A percentile compares a stretch with the other conserved stretches of the same genome.
Evolutionary conservation across 2,888 invertebrate genomes (phyloP).

Genomic region (Caradrina kadenii): DNA sequence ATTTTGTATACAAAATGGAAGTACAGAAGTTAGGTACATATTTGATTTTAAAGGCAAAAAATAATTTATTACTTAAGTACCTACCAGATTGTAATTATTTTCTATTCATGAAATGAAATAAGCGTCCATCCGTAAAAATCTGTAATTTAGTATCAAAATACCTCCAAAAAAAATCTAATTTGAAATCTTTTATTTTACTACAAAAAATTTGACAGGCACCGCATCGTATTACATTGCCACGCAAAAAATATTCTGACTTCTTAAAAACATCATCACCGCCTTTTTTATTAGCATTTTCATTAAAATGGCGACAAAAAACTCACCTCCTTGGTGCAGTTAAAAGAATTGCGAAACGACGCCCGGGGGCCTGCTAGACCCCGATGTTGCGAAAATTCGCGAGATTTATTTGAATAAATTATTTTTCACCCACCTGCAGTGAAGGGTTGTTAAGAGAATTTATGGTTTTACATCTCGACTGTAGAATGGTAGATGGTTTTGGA

Average conservation of each 20-base stretch:
- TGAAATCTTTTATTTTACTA: slow-evolving; percentile 19
- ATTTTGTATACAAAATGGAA: slow-evolving; percentile 29
- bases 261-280: slow-evolving; percentile 69
- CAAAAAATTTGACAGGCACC: slow-evolving; percentile 22
- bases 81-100: slow-evolving; percentile 4
- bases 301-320: slow-evolving; percentile 79
- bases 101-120: not conserved
- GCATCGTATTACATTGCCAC: slow-evolving; percentile 16
- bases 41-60: not conserved
- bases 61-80: not conserved
- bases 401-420: slow-evolving; percentile 90
- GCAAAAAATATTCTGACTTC: slow-evolving; percentile 40
- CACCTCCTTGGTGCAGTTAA: slow-evolving; percentile 82
- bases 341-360: slow-evolving; percentile 85
- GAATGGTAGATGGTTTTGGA: slow-evolving; percentile 53
- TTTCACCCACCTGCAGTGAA: slow-evolving; percentile 87
- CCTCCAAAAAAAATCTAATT: slow-evolving; percentile 29
- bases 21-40: not conserved
- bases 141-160: slow-evolving; percentile 13
- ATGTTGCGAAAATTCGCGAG: slow-evolving; percentile 82
- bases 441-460: slow-evolving; percentile 86
- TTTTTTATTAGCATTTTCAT: slow-evolving; percentile 82
- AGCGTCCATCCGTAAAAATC: slow-evolving; percentile 8
- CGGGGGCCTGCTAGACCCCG: slow-evolving; percentile 80
- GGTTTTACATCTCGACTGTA: slow-evolving; percentile 70